phyloP scores from a whole-genome alignment of 2,888 invertebrate genomes.

The Eledona agricola region DNA sequence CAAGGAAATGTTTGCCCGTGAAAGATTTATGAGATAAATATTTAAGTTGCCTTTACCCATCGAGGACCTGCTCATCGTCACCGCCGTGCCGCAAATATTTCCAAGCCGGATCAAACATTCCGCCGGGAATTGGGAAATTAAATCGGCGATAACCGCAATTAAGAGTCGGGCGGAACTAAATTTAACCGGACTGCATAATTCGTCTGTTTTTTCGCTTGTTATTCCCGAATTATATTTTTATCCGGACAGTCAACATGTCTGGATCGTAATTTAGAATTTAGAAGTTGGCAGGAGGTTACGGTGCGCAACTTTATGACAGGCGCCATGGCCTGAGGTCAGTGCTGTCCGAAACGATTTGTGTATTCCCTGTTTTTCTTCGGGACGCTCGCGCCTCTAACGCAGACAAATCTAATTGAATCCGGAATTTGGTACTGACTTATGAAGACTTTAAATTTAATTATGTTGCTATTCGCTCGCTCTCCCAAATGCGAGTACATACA shows the following conservation, averaged over 20 bases:
- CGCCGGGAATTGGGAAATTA: background rate
- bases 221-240: slow-evolving; percentile 10
- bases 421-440: slow-evolving; percentile 24
- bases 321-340: too few relatives aligned
- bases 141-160: too few relatives aligned
- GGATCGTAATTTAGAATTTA: background rate
- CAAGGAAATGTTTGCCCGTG: slow-evolving; percentile 23
- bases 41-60: slow-evolving; percentile 18
- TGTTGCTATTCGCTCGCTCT: slow-evolving; percentile 33
- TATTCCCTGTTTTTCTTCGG: too few relatives aligned
- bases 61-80: slow-evolving; percentile 7
- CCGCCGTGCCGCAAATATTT: slow-evolving; percentile 15
- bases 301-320: slow-evolving; percentile 2
- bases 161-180: slow-evolving; percentile 1
- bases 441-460: slow-evolving; percentile 35
- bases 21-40: slow-evolving; percentile 34
- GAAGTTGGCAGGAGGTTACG: slow-evolving; percentile 1
- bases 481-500: slow-evolving; percentile 10
- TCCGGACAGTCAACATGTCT: slow-evolving; percentile 7
- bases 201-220: slow-evolving; percentile 3
- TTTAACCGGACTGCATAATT: background rate
- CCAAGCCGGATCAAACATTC: slow-evolving; percentile 9
- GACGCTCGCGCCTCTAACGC: too few relatives aligned
- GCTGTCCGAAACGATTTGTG: too few relatives aligned
- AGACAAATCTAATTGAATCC: slow-evolving; percentile 27